Conservation (phyloP, 2,797 vertebrate genomes). For the Selene dorsalis region DNA sequence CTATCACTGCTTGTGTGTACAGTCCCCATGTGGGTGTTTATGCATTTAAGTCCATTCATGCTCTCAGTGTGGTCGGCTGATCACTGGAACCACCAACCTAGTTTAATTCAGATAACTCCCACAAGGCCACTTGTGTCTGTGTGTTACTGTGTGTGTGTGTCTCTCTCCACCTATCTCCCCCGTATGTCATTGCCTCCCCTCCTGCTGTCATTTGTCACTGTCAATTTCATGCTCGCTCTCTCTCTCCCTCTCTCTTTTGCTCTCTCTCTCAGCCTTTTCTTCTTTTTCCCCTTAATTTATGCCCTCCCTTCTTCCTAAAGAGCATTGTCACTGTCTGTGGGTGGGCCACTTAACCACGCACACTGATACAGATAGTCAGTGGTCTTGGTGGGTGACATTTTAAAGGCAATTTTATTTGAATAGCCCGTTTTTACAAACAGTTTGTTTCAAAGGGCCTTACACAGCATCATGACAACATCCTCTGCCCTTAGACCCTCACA, state of each 20-base stretch:
- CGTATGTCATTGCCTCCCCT: conserved; percentile 52
- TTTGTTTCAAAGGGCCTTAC: too few species aligned
- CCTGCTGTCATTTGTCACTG: conserved; percentile 68
- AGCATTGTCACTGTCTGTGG: conserved; percentile 44
- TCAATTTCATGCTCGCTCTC: conserved; percentile 50
- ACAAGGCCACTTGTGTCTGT: conserved; percentile 28
- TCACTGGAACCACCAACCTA: conserved; percentile 50
- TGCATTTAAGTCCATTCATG: conserved; percentile 54
- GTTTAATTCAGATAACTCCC: conserved; percentile 56
- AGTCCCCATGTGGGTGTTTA: conserved; percentile 27
- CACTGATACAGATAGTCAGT: conserved; percentile 12
- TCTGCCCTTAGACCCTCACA: too few species aligned
- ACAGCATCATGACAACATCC: too few species aligned
- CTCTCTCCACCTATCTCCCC: conserved; percentile 38
- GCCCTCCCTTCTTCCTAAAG: conserved; percentile 42
- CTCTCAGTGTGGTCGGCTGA: conserved; percentile 49
- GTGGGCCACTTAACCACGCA: conserved; percentile 38
- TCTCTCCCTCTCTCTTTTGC: conserved; percentile 41
- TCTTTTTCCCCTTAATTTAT: conserved; percentile 29
- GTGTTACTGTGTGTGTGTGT: conserved; percentile 18
- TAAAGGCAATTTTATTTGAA: too few species aligned
- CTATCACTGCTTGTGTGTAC: conserved; percentile 8
- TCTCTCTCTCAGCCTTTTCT: conserved; percentile 30
- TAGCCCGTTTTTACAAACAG: too few species aligned
- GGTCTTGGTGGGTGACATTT: conserved; percentile 36